These are phyloP conservation scores for Drosophila crucigera DNA, from an alignment of 2,888 invertebrate genomes.

Conservation along the genomic window DNA sequence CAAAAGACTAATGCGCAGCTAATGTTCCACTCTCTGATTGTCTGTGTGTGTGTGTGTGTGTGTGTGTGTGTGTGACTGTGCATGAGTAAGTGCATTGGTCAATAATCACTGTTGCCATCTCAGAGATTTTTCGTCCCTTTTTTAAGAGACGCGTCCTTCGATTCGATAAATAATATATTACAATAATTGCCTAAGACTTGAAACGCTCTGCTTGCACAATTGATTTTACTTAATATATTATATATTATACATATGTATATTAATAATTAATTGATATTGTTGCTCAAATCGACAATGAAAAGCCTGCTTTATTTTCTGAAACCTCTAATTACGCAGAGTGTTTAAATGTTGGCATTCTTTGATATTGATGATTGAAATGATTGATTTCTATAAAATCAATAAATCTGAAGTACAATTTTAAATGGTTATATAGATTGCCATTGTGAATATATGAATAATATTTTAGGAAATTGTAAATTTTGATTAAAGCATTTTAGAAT, in stretches of 20 bases:
- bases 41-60: background rate
- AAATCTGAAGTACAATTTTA: background rate
- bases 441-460: background rate
- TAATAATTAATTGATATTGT: background rate
- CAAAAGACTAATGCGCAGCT: conserved; percentile 21
- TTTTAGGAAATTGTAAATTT: background rate
- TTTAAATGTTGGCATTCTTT: no score
- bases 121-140: background rate
- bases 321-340: no score
- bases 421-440: background rate
- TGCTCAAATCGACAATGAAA: background rate
- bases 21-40: background rate
- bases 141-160: background rate
- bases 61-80: background rate
- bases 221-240: background rate
- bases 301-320: no score
- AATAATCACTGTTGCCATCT: background rate
- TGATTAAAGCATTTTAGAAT: background rate
- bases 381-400: background rate
- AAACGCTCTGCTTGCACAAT: background rate
- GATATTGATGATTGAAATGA: background rate
- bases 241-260: no score
- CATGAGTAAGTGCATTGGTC: conserved; percentile 4
- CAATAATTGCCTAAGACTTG: background rate
- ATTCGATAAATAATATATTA: background rate